Evolutionary conservation across 2,113 vertebrate species (phyloP), one percentile per base, ranked within the genome.

Genomic region (Salvator merianae): DNA sequence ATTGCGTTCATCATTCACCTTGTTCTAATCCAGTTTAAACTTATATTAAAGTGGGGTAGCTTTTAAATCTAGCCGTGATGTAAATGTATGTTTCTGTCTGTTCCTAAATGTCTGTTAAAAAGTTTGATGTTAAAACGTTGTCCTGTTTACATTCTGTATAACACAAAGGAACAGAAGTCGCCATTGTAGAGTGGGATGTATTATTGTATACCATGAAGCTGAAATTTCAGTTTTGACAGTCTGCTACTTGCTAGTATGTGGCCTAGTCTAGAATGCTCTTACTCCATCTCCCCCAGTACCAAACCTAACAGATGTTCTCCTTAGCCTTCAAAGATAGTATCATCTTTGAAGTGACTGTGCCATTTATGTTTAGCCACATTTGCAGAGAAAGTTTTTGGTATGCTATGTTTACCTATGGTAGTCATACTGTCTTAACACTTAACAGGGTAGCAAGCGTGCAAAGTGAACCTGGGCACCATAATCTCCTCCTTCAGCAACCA

Each of bases 381-480:
- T 91, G 87, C 90, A 91, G 87, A 81, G 82, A 7, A 80, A 38
- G 66, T 59, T 7, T 20, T 79, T 63, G 69, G n/a, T 0, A 0
- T 38, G n/a, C n/a, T n/a, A 24, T 34, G 76, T 82, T 59, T 82
- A 34, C 71, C 36, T 47, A 62, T 43, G 14, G 72, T 70, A 36
- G 47, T 65, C 63, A 91, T 96, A 92, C 96, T 12, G 43, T 95
- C 43, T 94, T 93, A 80, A 90, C 90, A 70, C 91, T 96, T 92
- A 84, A 91, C 96, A 99, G 99, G 97, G 99, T 99, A 88, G 98
- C 98, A 43, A 99, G 99, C 12, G 97, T 99, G 79, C 99, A 99
- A 95, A 99, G 99, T 3, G 99, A 99, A 87, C 99, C 99, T 0
- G 99, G 99, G 77, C 98, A 99, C 83, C 99, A 99, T 94, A 99